Base-by-base conservation (phyloP, 2,113 vertebrate species). In the Pyrgilauda ruficollis region DNA sequence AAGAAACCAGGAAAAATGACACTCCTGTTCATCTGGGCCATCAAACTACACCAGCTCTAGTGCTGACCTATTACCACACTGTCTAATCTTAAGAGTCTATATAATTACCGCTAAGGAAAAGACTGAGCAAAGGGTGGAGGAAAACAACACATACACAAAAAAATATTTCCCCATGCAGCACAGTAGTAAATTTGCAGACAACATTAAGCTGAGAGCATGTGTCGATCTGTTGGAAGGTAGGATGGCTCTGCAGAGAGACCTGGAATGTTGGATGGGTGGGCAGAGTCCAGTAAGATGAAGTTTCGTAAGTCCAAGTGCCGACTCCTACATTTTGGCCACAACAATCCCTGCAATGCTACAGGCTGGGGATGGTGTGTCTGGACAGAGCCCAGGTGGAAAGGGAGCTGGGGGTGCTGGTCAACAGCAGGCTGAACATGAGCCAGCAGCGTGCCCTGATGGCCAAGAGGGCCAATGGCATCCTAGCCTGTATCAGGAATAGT, bases 261-360 rank as follows among this genome's bases (percentile, higher is more conserved):
- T 52, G 47, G 37, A 63, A 43, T 1, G 1, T 5, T 49, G 27
- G 37, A 64, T n/a, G 14, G 24, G 28, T 43, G 11, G 31, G 15
- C 31, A 64, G 76, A 43, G 9, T 53, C 37, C 7, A 53, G 2
- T 2, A 17, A 2, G 24, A n/a, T 11, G 31, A 28, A 17, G 37
- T 28, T 64, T n/a, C 43, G 1, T 22, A 17, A 28, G 4, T 28
- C 37, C 37, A 63, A 28, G 18, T 7, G 10, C 6, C 0, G 0
- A 16, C 37, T 63, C 23, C 59, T 52, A 24, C 30, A n/a, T 5
- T 63, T 52, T 28, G 37, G 59, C 11, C 23, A n/a, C 59, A 63
- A 50, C 2, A 21, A 63, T 4, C 23, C 11, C 4, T n/a, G 30
- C 30, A 76, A 2, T 0, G 2, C 2, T 28, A 22, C 0, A 22